Evolutionary conservation across 53 echinoderm and acorn worm species (phyloP), one percentile per base, ranked within the genome.

Genomic region (Zoroaster sp.): DNA sequence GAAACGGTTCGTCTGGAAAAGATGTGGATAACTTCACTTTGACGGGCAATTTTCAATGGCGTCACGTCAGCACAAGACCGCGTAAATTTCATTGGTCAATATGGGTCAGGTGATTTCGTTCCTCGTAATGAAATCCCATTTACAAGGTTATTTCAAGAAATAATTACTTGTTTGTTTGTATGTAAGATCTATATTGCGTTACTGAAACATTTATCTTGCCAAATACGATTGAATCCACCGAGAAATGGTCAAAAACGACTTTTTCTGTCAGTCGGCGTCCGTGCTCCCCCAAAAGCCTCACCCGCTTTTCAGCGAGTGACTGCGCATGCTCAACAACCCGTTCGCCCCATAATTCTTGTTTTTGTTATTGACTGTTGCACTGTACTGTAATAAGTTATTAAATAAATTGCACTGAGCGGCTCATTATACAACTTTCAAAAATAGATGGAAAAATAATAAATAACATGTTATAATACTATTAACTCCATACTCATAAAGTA

Each of bases 21-120:
- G 8, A 70, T 6, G 28, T 47, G 85, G 49, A 33, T 70, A 37
- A 28, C 70, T 35, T 36, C 72, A 66, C 46, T 85, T 12, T 71
- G n/a, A 47, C 34, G 32, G 46, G 25, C 85, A 69, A 49, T 70
- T 85, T 85, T 49, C 46, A 47, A 85, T 85, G 71, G 85, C 85
- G 85, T 85, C 69, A 35, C 85, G 69, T 70, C 85, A 85, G 85
- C 71, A 12, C 31, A 38, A 47, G 69, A 85, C 85, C 72, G 85
- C 85, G 85, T 70, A 69, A 70, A 23, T 85, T 85, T 85, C 85
- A 85, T 85, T 85, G 85, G 85, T 52, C 51, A 85, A 85, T 49
- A 10, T 5, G n/a, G 85, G 85, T 85, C 85, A 85, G 34, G 69
- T 85, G 85, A 85, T 71, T 70, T 42, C 20, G 44, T 9, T 13